Conservation (phyloP, 2,797 vertebrate species). For the Sebastes cheni region DNA sequence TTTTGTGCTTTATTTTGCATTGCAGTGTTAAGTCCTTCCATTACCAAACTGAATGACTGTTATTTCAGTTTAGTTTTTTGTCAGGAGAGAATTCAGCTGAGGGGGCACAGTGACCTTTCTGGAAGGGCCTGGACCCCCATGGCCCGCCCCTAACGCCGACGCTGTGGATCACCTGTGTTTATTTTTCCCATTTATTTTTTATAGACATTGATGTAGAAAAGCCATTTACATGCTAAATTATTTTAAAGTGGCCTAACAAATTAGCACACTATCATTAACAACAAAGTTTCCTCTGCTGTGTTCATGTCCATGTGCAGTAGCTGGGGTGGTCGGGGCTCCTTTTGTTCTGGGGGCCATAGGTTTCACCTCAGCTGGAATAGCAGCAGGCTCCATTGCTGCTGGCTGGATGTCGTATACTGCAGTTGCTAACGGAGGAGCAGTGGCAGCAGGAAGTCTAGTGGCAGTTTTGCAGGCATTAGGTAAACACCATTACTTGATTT, state of each 20-base stretch:
- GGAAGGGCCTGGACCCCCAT: too few species aligned
- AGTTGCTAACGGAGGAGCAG: conserved; percentile 53
- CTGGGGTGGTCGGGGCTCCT: conserved; percentile 13
- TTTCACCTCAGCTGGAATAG: conserved; percentile 47
- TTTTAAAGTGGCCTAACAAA: background rate
- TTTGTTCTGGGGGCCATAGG: conserved; percentile 23
- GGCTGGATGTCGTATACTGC: conserved; percentile 64
- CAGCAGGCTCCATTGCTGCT: conserved; percentile 50
- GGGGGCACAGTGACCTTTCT: too few species aligned
- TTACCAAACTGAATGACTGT: too few species aligned
- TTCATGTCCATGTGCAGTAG: background rate
- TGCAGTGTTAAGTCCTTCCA: too few species aligned
- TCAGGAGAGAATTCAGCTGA: too few species aligned
- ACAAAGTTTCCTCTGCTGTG: background rate
- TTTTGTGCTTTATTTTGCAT: too few species aligned
- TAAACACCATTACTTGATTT: background rate
- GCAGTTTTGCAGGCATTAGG: background rate
- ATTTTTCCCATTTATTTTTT: too few species aligned
- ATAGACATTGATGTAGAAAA: background rate
- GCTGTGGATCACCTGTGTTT: too few species aligned
- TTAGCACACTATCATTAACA: background rate
- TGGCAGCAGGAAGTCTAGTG: conserved; percentile 48
- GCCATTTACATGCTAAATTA: too few species aligned
- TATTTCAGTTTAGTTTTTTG: too few species aligned
- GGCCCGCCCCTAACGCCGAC: too few species aligned